These are phyloP conservation scores for Ammodytes dubius DNA, from an alignment of 2,113 vertebrate genomes.

Conservation along the genomic window DNA sequence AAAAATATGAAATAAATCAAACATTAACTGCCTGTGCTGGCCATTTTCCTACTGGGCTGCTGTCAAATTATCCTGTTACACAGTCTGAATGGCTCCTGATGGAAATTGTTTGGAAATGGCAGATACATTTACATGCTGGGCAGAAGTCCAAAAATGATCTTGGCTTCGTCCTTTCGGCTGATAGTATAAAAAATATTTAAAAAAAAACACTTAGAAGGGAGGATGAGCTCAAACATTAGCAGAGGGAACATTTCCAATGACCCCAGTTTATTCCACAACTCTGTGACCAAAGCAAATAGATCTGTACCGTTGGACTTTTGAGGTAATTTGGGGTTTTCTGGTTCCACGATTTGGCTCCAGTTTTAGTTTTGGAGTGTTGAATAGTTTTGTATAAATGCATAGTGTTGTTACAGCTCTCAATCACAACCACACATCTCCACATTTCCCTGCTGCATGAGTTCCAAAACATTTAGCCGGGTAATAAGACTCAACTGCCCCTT, in stretches of 20 bases:
- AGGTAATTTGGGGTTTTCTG: slow-evolving; percentile 33
- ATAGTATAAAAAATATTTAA: slow-evolving; percentile 59
- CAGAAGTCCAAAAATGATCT: slow-evolving; percentile 74
- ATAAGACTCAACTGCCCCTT: not conserved
- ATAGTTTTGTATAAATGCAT: slow-evolving; percentile 2
- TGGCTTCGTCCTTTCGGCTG: slow-evolving; percentile 67
- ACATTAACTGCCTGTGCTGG: slow-evolving; percentile 66
- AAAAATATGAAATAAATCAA: slow-evolving; percentile 78
- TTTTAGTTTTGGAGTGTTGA: slow-evolving; percentile 7
- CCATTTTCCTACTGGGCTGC: slow-evolving; percentile 73
- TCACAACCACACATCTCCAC: slow-evolving; percentile 6
- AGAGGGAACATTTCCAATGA: slow-evolving; percentile 59
- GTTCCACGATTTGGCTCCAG: slow-evolving; percentile 14
- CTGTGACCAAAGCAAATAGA: slow-evolving; percentile 38
- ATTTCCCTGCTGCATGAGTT: slow-evolving; percentile 31
- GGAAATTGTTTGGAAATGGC: slow-evolving; percentile 82
- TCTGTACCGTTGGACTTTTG: slow-evolving; percentile 21
- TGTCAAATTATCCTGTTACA: slow-evolving; percentile 77
- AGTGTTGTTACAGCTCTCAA: not conserved
- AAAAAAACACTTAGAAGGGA: slow-evolving; percentile 52
- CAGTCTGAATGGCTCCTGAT: slow-evolving; percentile 80
- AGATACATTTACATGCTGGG: slow-evolving; percentile 80
- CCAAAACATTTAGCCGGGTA: slow-evolving; percentile 8
- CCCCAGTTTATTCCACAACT: slow-evolving; percentile 51
- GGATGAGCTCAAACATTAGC: slow-evolving; percentile 54